Conservation (phyloP, 2,888 invertebrate genomes). For the Chironomus riparius region DNA sequence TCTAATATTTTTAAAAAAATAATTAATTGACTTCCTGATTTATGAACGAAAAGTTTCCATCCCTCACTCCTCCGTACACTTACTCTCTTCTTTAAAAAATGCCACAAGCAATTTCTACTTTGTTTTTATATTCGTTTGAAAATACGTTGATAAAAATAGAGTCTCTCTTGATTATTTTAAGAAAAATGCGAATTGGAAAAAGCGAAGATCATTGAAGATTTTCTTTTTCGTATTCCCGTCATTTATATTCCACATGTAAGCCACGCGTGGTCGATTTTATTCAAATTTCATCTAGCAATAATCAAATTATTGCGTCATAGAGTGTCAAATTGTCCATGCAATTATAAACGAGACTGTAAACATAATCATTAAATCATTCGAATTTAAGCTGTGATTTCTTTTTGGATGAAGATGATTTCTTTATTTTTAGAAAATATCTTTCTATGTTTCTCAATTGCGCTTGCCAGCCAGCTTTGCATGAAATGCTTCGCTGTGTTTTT, state of each 20-base stretch:
- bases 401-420: too few species aligned
- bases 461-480: too few species aligned
- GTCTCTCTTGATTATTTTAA: slow-evolving; percentile 24
- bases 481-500: too few species aligned
- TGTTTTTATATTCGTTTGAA: slow-evolving; percentile 1
- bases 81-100: not conserved
- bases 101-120: not conserved
- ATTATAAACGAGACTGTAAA: too few species aligned
- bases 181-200: slow-evolving; percentile 16
- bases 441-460: too few species aligned
- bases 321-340: too few species aligned
- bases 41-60: not conserved
- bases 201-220: not conserved
- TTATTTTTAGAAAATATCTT: too few species aligned
- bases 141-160: slow-evolving; percentile 17
- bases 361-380: too few species aligned
- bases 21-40: not conserved
- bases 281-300: too few species aligned
- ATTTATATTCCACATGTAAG: not conserved
- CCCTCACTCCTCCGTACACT: not conserved
- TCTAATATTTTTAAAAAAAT: not conserved
- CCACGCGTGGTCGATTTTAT: not conserved
- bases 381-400: too few species aligned
- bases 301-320: too few species aligned
- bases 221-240: not conserved